Evolutionary conservation across 1,140 invertebrate species (phyloP).

Genomic region (Dendrolimus punctatus): DNA sequence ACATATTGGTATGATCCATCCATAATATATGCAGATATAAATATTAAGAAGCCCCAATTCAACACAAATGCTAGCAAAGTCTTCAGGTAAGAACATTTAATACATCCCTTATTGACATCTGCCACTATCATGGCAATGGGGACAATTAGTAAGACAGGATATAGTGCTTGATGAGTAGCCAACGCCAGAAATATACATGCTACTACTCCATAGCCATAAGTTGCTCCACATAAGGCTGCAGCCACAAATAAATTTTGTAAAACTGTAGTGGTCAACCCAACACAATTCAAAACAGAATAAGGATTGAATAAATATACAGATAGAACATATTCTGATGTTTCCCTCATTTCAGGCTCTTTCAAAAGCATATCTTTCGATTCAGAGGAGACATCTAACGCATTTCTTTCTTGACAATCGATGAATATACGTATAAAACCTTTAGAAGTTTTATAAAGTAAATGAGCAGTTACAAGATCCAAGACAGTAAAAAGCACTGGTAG

Average conservation of each 20-base stretch:
- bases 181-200: conserved; percentile 81
- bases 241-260: conserved; percentile 90
- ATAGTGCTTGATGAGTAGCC: conserved; percentile 87
- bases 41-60: conserved; percentile 64
- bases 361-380: conserved; percentile 76
- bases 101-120: conserved; percentile 60
- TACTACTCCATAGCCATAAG: conserved; percentile 75
- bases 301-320: conserved; percentile 95
- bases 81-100: conserved; percentile 66
- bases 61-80: conserved; percentile 62
- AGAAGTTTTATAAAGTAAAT: conserved; percentile 79
- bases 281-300: conserved; percentile 90
- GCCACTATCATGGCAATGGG: conserved; percentile 76
- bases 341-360: conserved; percentile 67
- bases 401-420: conserved; percentile 62
- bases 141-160: conserved; percentile 88
- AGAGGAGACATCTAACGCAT: conserved; percentile 69
- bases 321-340: conserved; percentile 78
- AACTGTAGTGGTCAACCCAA: conserved; percentile 92
- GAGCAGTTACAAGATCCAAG: conserved; percentile 82
- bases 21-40: conserved; percentile 63
- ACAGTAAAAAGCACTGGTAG: conserved; percentile 80
- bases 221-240: conserved; percentile 78
- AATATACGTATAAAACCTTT: conserved; percentile 75
- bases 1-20: conserved; percentile 82